Conservation (phyloP, 2,888 invertebrate genomes). For the Oeneis ivallda region DNA sequence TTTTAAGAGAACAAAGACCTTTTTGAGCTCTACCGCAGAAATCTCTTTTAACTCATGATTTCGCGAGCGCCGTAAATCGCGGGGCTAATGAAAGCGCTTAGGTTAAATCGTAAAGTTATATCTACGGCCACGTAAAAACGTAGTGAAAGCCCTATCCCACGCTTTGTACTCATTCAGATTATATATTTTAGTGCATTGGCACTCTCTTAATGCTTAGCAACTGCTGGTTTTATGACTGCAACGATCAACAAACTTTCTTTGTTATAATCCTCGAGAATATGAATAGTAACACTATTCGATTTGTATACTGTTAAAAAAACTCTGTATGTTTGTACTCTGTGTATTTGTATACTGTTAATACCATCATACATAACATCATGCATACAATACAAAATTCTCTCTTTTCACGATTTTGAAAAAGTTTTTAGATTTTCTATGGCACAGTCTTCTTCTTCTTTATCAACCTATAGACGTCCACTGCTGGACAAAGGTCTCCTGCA, state of each 20-base stretch:
- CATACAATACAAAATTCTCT: too few species aligned
- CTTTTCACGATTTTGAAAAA: too few species aligned
- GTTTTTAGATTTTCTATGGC: too few species aligned
- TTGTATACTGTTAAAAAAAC: too few species aligned
- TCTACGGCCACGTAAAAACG: constrained; percentile 19
- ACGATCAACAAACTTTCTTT: background rate
- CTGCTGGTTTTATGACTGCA: background rate
- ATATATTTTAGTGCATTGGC: constrained; percentile 8
- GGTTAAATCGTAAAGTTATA: constrained; percentile 23
- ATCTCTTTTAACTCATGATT: constrained; percentile 15
- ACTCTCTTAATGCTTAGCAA: constrained; percentile 1
- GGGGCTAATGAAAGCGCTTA: constrained; percentile 27
- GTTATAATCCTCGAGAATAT: too few species aligned
- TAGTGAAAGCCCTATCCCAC: background rate
- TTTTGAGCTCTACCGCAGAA: constrained; percentile 8
- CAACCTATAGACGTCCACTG: too few species aligned
- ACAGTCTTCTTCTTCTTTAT: too few species aligned
- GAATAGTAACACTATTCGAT: too few species aligned
- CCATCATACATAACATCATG: too few species aligned
- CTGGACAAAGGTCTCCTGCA: too few species aligned
- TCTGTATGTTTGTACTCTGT: too few species aligned
- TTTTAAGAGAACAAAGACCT: constrained; percentile 10
- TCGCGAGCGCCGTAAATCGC: constrained; percentile 27
- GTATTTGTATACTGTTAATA: too few species aligned
- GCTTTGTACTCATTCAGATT: constrained; percentile 2